Evolutionary conservation across 2,113 vertebrate genomes (phyloP), one percentile per base, ranked within the genome.

Genomic region (Megaceryle torquata): DNA sequence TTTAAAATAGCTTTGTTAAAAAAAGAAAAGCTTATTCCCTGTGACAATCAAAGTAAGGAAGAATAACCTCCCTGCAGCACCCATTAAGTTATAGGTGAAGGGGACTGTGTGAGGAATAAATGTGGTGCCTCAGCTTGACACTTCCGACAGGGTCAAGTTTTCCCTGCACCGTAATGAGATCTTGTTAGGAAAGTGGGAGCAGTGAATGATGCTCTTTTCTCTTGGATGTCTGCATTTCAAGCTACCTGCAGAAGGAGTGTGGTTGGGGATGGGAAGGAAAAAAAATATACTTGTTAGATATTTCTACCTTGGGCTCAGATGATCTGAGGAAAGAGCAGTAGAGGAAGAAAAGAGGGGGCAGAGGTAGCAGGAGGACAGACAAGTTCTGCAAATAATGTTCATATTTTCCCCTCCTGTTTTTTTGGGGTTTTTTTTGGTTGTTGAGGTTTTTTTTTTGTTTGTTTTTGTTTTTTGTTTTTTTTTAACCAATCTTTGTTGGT

Each of bases 201-300:
- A 0, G 61, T 25, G 89, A 97, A 91, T 8, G 61, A 89, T 88
- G 92, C 83, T 96, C 75, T 88, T 94, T 96, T 96, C 81, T 88
- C 93, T 97, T 97, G 97, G 88, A 97, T 97, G 94, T 95, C 83
- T 95, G 75, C 61, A 77, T 96, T 97, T 96, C 92, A 96, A 96
- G 69, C 82, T 86, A 95, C 72, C 86, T 63, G 85, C 13, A 25
- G 76, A 92, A 95, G 76, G 74, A 96, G 44, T 35, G 91, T 0
- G 2, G 60, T 0, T 89, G 86, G 80, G 69, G 60, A 75, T 82
- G 51, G 70, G 71, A 94, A 90, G 51, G 81, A 14, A 72, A 87
- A 91, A 85, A 65, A 50, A 39, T 8, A 25, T 60, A 17, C 82
- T 89, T 21, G 28, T 95, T 93, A 92, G 83, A 22, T 93, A 89